Base-by-base conservation (phyloP, 2,113 vertebrate species). In the Caloenas nicobarica region DNA sequence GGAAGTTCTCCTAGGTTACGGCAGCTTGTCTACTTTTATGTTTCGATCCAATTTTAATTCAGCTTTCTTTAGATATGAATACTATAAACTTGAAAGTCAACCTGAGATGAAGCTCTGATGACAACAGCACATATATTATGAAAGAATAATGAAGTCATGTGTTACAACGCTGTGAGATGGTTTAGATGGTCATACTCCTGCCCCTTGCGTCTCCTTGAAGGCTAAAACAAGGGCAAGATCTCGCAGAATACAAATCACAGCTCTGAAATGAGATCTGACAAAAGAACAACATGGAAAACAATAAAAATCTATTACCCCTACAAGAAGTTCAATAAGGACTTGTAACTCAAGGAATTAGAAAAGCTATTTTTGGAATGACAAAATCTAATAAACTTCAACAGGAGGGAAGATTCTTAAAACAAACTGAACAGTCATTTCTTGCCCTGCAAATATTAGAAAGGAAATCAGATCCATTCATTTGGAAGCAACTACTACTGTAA, bases 391-490 rank as follows among this genome's bases (percentile, higher is more conserved):
- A 86, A 86, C 34, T 81, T 64, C 46, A 46, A 62, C 48, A 88
- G 88, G 51, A 89, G 62, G 31, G 31, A 86, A 91, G 71, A 88
- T 48, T 79, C 71, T 93, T 73, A 78, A 88, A 81, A 62, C 38
- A 93, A 93, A 94, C 74, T 31, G 42, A 91, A 51, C 7, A 50
- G 68, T 33, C 13, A 51, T 77, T 95, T 93, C 72, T 96, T 74
- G 18, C 38, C n/a, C 29, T 77, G 62, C 21, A 89, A 86, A 64
- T 92, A 86, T 89, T 80, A 91, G 64, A 73, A 96, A 86, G 85
- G 73, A 94, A 97, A 94, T 86, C 57, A 73, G 44, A 93, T 91
- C 76, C 72, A 84, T 95, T 90, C 44, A 86, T 86, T 82, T 95
- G 91, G 88, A 90, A 94, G 61, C 22, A 96, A 53, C 65, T 84